These are phyloP conservation scores for Trichogramma dendrolimi DNA, from an alignment of 2,888 invertebrate species.

Conservation along the genomic window DNA sequence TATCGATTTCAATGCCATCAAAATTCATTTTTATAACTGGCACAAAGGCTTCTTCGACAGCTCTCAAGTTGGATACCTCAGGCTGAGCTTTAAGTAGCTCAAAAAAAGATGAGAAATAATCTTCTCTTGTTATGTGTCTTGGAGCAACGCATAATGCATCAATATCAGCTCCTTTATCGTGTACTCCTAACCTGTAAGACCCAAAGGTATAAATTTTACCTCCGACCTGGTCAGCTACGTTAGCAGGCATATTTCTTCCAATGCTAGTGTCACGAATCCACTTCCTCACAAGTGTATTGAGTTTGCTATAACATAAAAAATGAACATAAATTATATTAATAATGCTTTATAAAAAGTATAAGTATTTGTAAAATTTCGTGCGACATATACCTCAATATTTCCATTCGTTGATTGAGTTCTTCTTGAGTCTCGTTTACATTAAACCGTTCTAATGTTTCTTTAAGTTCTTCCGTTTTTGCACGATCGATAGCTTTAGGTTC, in stretches of 20 bases:
- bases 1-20: conserved; percentile 96
- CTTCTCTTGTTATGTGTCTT: conserved; percentile 85
- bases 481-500: conserved; percentile 76
- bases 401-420: conserved; percentile 86
- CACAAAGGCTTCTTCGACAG: conserved; percentile 97
- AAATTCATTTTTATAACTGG: conserved; percentile 99
- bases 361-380: background rate
- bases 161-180: conserved; percentile 97
- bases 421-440: conserved; percentile 87
- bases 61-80: conserved; percentile 78
- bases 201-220: conserved; percentile 99
- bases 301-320: conserved; percentile 59
- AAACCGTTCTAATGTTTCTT: conserved; percentile 72
- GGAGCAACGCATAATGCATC: conserved; percentile 98
- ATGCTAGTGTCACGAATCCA: conserved; percentile 91
- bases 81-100: conserved; percentile 81
- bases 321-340: conserved; percentile 2
- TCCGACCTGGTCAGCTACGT: conserved; percentile 84
- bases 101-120: conserved; percentile 95
- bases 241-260: conserved; percentile 86
- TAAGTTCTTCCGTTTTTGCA: conserved; percentile 64
- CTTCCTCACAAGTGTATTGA: conserved; percentile 85
- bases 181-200: conserved; percentile 91
- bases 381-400: conserved; percentile 60
- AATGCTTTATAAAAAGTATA: background rate